Base-by-base conservation (phyloP, 2,888 invertebrate genomes). In the Torymus aiolomorphi region DNA sequence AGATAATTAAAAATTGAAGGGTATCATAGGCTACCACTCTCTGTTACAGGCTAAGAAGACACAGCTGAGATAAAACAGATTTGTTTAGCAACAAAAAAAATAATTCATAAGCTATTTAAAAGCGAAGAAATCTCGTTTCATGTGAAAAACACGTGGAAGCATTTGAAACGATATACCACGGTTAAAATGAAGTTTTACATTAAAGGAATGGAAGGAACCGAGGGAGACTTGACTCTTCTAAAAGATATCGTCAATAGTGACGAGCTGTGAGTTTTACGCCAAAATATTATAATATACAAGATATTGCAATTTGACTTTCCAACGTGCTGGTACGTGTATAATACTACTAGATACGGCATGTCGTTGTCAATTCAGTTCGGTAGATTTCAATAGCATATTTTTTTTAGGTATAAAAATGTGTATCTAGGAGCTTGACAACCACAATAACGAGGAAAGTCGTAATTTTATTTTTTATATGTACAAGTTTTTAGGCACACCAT, bases 231-330 rank as follows among this genome's bases (percentile, higher is more conserved):
- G 75, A 80, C 82, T 82, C 81, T 76, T 66, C 49, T 77, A 3
- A 18, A 79, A 18, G 14, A 74, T 66, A 31, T 49, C 54, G 49
- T 67, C 69, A 59, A 62, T 65, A 65, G 52, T 18, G 49, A 66
- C 54, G 42, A 76, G 56, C 75, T 66, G 71, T 54, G 49, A 85
- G 78, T 85, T 85, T 84, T 82, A 80, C 83, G 82, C 82, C 83
- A 80, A 83, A 84, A 80, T 77, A 80, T 42, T 42, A 42, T 82
- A 85, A 84, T 83, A 81, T 84, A 85, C 84, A 85, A 83, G 83
- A 80, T 84, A 86, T 86, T 85, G 84, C 87, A 87, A 84, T 86
- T 86, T 84, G 85, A 85, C 84, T 86, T 83, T 84, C 85, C 87
- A 84, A 82, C 83, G 82, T 78, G 79, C 83, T 83, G 82, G 82